These are phyloP conservation scores for Operophtera brumata DNA, from an alignment of 2,888 invertebrate species.

Conservation along the genomic window DNA sequence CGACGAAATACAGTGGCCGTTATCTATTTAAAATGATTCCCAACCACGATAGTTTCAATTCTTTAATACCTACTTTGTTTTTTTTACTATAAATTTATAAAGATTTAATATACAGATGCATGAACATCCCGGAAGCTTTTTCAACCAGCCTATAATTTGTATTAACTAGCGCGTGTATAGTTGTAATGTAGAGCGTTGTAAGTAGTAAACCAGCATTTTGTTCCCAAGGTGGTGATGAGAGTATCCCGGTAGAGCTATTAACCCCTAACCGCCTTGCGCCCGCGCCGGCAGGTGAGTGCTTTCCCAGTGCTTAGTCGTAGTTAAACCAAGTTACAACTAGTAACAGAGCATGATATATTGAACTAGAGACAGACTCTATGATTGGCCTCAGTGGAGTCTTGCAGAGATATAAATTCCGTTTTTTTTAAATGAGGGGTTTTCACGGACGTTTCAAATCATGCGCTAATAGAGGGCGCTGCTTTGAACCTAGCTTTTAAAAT, in stretches of 20 bases:
- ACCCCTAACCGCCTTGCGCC: conserved; percentile 61
- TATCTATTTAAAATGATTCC: too few relatives aligned
- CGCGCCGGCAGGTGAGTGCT: conserved; percentile 69
- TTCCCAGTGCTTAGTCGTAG: conserved; percentile 38
- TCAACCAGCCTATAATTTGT: background rate
- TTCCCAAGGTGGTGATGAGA: conserved; percentile 72
- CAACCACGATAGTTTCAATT: too few relatives aligned
- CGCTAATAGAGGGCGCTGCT: too few relatives aligned
- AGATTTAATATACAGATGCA: background rate
- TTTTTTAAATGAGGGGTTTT: too few relatives aligned
- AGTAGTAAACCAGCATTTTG: conserved; percentile 43
- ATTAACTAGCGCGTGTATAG: background rate
- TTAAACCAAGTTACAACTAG: conserved; percentile 1
- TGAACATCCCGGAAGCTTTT: background rate
- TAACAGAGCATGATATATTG: conserved; percentile 10
- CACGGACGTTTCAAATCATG: too few relatives aligned
- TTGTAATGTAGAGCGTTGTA: conserved; percentile 5
- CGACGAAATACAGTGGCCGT: too few relatives aligned
- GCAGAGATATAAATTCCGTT: too few relatives aligned
- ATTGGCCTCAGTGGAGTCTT: too few relatives aligned
- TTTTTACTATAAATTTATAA: too few relatives aligned
- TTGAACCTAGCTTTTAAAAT: too few relatives aligned
- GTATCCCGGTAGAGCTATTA: conserved; percentile 64
- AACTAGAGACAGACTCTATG: background rate
- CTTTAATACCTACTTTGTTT: too few relatives aligned